Base-by-base conservation (phyloP, 2,888 invertebrate genomes). In the Dastarcus helophoroides region DNA sequence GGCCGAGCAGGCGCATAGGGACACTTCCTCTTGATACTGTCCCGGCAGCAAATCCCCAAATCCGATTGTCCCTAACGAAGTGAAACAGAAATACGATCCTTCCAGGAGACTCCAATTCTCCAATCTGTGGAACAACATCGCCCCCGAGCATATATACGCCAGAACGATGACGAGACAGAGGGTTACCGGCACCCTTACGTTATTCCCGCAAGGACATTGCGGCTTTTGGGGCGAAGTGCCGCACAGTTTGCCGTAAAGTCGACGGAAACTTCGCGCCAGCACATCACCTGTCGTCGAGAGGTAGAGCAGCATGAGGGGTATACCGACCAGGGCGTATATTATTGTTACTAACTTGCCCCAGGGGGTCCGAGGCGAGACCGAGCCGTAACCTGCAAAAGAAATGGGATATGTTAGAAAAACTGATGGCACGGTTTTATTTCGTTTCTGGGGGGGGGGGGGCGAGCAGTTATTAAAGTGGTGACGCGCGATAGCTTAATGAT, bases 21-120 rank as follows among this genome's bases (percentile, higher is more conserved):
- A 81, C 14, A 82, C 58, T 43, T 81, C 79, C 60, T 52, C 62
- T 5, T 60, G 54, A 51, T 50, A 66, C 56, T 71, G 65, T 2
- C 78, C 77, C 1, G 86, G 86, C 32, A 77, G 69, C 40, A 85
- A 60, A 50, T 84, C 79, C 1, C 86, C 86, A 50, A 86, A 85
- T 2, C 86, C 85, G 42, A 86, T 85, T 7, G 85, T 86, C 16
- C 47, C 51, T 23, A 62, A 41, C 17, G 60, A 79, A 10, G 81
- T 79, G 59, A 83, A 82, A 47, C 82, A 81, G 54, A 83, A 83
- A 56, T 79, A 82, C 31, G 32, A 40, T 33, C 91, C 90, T 52
- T 93, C 93, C 30, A 93, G 67, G 22, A 86, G 72, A 36, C 77
- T 79, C 97, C 95, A 97, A 43, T 77, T 76, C 59, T 95, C 95